A percentile compares a stretch with the other conserved stretches of the same genome.
Conservation (phyloP, 2,888 invertebrate species). For the Meloe dianella region DNA sequence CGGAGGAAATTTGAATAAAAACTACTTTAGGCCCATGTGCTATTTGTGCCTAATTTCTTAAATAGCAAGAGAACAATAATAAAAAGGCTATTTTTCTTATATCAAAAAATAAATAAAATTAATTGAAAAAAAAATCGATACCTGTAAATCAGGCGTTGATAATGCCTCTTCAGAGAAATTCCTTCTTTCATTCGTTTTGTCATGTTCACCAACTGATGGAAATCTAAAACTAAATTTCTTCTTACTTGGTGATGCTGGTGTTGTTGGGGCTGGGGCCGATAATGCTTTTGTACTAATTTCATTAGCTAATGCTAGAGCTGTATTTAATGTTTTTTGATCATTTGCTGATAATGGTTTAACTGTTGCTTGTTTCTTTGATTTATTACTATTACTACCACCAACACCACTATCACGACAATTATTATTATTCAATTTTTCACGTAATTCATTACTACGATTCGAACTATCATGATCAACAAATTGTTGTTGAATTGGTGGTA, state of each 20-base stretch:
- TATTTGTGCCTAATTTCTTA: constrained; percentile 1
- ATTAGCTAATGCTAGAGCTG: constrained; percentile 91
- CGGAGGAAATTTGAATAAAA: constrained; percentile 2
- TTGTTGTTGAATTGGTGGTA: constrained; percentile 45
- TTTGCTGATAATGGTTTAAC: constrained; percentile 94
- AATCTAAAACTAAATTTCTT: constrained; percentile 83
- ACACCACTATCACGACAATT: constrained; percentile 35
- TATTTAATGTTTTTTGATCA: constrained; percentile 89
- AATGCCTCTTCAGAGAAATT: constrained; percentile 92
- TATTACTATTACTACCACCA: constrained; percentile 43
- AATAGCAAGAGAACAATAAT: neutral
- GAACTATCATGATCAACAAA: constrained; percentile 58
- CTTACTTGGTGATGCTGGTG: constrained; percentile 71
- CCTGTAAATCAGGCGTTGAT: constrained; percentile 87
- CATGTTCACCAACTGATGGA: constrained; percentile 64
- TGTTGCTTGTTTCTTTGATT: constrained; percentile 60
- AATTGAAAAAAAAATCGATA: constrained; percentile 52
- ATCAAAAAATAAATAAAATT: neutral
- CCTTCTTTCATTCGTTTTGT: constrained; percentile 70
- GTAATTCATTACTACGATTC: constrained; percentile 74
- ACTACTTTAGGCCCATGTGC: constrained; percentile 18
- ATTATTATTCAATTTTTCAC: constrained; percentile 58
- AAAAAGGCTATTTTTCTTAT: neutral
- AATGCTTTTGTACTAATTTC: constrained; percentile 73
- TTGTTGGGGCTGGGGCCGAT: constrained; percentile 60